Evolutionary conservation across 2,888 invertebrate species (phyloP).

Genomic region (Agrotis puta): DNA sequence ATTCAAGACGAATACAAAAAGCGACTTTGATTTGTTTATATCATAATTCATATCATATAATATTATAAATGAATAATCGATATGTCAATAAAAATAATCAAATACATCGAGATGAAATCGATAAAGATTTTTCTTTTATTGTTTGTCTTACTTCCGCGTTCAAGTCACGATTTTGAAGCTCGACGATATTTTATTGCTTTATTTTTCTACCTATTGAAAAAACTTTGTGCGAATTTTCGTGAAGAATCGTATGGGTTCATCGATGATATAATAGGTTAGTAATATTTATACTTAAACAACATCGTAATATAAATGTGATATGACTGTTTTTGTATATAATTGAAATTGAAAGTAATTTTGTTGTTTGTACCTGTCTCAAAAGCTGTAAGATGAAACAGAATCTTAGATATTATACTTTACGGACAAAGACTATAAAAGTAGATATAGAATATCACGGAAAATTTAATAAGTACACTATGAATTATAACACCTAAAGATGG

Average conservation of each 20-base stretch:
- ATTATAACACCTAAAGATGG: too few relatives aligned
- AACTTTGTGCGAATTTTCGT: background rate
- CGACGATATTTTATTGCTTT: background rate
- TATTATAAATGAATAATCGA: background rate
- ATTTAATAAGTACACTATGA: too few relatives aligned
- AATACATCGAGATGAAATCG: slow-evolving; percentile 37
- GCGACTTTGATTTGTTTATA: background rate
- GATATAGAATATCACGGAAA: too few relatives aligned
- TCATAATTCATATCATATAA: background rate
- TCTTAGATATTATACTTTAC: too few relatives aligned
- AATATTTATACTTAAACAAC: background rate
- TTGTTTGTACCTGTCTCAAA: too few relatives aligned
- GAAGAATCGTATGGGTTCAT: background rate
- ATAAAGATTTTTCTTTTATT: slow-evolving; percentile 20
- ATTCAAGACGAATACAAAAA: background rate
- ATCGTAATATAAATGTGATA: background rate
- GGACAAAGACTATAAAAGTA: too few relatives aligned
- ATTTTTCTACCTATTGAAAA: background rate
- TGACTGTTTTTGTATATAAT: background rate
- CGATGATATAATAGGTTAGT: background rate
- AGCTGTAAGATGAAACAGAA: background rate
- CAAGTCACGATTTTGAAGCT: slow-evolving; percentile 25
- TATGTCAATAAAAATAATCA: slow-evolving; percentile 11
- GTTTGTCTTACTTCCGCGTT: slow-evolving; percentile 9
- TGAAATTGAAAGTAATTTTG: background rate